These are phyloP conservation scores for Salticus scenicus DNA, from an alignment of 2,888 invertebrate genomes.

Conservation along the genomic window DNA sequence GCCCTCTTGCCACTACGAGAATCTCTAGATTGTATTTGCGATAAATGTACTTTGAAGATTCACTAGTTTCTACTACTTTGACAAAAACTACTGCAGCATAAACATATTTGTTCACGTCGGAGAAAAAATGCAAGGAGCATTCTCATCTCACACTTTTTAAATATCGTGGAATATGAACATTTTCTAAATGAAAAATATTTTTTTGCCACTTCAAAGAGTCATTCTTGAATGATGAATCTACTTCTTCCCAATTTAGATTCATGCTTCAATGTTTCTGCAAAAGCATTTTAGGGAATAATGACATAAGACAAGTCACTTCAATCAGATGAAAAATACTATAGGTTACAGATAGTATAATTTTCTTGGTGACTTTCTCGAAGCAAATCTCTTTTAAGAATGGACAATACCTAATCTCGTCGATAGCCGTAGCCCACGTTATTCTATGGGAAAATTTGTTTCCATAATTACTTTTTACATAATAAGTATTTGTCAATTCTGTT, in stretches of 20 bases:
- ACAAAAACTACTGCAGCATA: background rate
- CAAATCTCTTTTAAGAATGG: background rate
- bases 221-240: background rate
- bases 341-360: background rate
- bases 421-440: too few species aligned
- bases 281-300: too few species aligned
- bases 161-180: background rate
- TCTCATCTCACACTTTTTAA: background rate
- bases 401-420: too few species aligned
- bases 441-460: too few species aligned
- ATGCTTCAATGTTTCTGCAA: background rate
- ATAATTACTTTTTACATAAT: too few species aligned
- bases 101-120: background rate
- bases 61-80: background rate
- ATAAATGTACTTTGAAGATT: background rate
- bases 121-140: background rate
- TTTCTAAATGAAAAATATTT: background rate
- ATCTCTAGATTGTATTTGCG: background rate
- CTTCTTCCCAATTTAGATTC: conserved; percentile 7
- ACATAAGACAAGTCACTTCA: background rate
- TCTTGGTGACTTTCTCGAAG: background rate
- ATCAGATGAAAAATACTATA: background rate
- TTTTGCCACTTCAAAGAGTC: background rate
- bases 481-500: too few species aligned
- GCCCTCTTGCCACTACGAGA: too few species aligned